A percentile compares a stretch with the other conserved stretches of the same genome.
These are phyloP conservation scores for Siniperca obscura DNA, from an alignment of 2,797 vertebrate species.

Conservation along the genomic window DNA sequence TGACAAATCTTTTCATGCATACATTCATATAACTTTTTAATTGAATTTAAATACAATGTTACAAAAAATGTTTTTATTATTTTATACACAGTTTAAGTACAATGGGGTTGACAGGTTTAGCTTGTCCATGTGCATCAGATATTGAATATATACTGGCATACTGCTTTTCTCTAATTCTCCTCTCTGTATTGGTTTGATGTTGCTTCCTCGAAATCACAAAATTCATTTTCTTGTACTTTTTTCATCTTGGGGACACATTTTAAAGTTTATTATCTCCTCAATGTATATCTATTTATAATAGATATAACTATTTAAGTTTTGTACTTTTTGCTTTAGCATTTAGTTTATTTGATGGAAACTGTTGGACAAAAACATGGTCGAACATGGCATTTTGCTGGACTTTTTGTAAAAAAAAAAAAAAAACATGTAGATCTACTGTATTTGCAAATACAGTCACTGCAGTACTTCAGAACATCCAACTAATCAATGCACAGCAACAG, in stretches of 20 bases:
- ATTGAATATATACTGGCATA: neutral
- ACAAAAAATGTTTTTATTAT: neutral
- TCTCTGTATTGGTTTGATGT: neutral
- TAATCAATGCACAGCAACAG: slow-evolving; percentile 45
- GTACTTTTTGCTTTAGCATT: neutral
- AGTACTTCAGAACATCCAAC: slow-evolving; percentile 27
- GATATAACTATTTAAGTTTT: too few relatives aligned
- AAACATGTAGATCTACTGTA: slow-evolving; percentile 8
- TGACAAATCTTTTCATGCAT: neutral
- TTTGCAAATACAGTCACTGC: slow-evolving; percentile 41
- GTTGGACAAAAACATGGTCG: neutral
- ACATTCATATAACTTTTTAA: neutral
- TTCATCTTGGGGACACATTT: neutral
- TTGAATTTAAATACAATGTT: slow-evolving; percentile 1
- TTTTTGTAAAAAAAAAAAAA: slow-evolving; percentile 6
- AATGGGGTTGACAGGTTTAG: neutral
- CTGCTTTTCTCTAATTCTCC: neutral
- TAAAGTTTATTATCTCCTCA: neutral
- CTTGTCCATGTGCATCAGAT: neutral
- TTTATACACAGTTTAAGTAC: neutral
- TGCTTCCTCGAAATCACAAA: neutral
- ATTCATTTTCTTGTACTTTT: neutral
- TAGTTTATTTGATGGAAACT: neutral
- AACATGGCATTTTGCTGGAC: slow-evolving; percentile 3
- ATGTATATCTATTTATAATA: neutral